Percentiles rank a stretch among this genome's conserved stretches.
These are phyloP conservation scores for Drosophila serrata DNA, from an alignment of 1,140 invertebrate species.

Conservation along the genomic window DNA sequence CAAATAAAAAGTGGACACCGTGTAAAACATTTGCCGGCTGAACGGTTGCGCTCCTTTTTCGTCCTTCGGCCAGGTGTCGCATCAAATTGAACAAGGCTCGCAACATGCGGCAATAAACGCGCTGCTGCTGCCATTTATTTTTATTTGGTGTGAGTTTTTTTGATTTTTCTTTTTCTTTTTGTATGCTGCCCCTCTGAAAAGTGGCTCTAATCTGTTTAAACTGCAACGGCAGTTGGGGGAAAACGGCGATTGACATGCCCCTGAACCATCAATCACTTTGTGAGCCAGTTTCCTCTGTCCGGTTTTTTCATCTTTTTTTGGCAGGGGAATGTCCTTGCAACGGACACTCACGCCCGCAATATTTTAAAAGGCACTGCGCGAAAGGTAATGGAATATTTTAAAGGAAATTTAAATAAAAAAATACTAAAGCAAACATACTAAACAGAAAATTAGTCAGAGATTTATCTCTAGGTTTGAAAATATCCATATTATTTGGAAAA, in stretches of 20 bases:
- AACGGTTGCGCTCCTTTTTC: slow-evolving; percentile 22
- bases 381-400: not conserved
- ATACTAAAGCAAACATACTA: not conserved
- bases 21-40: slow-evolving; percentile 69
- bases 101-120: slow-evolving; percentile 77
- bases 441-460: not conserved
- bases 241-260: slow-evolving; percentile 76
- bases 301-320: not conserved
- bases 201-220: slow-evolving; percentile 83
- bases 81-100: slow-evolving; percentile 73
- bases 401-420: not conserved
- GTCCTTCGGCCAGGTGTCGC: slow-evolving; percentile 66
- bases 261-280: slow-evolving; percentile 79
- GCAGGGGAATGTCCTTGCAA: slow-evolving; percentile 49
- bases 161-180: slow-evolving; percentile 15
- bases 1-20: slow-evolving; percentile 69
- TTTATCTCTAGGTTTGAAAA: not conserved
- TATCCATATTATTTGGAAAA: not conserved
- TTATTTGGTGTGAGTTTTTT: slow-evolving; percentile 10
- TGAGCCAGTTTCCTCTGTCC: not conserved
- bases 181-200: slow-evolving; percentile 45
- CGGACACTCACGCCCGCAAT: slow-evolving; percentile 32
- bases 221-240: slow-evolving; percentile 59
- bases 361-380: slow-evolving; percentile 6
- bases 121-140: slow-evolving; percentile 19